A percentile compares a stretch with the other conserved stretches of the same genome.
These are phyloP conservation scores for Calephelis virginiensis DNA, from an alignment of 1,140 invertebrate genomes.

Conservation along the genomic window DNA sequence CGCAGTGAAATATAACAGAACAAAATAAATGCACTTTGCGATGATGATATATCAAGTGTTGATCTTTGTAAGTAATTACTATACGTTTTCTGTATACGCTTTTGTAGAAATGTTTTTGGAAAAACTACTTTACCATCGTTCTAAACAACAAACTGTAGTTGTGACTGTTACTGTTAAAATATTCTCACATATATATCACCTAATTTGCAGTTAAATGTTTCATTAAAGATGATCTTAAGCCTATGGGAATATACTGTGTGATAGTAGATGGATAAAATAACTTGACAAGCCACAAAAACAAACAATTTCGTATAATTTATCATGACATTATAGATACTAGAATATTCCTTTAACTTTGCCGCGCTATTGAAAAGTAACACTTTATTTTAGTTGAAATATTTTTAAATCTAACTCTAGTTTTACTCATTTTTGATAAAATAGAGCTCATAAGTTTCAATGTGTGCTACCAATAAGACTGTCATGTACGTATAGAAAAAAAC, in stretches of 20 bases:
- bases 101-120: not conserved
- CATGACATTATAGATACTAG: not conserved
- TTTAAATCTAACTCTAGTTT: too few species aligned
- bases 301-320: constrained; percentile 11
- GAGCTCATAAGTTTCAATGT: too few species aligned
- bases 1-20: constrained; percentile 57
- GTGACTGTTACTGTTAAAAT: constrained; percentile 22
- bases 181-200: constrained; percentile 69
- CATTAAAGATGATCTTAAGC: constrained; percentile 47
- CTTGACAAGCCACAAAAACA: not conserved
- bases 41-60: constrained; percentile 12
- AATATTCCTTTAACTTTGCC: not conserved
- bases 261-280: constrained; percentile 36
- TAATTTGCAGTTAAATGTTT: constrained; percentile 69
- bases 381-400: too few species aligned
- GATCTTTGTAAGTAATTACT: constrained; percentile 11
- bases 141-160: constrained; percentile 8
- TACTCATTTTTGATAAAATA: too few species aligned
- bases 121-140: not conserved
- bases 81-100: not conserved
- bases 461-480: too few species aligned
- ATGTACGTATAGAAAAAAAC: too few species aligned
- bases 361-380: not conserved
- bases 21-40: constrained; percentile 33
- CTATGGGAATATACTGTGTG: constrained; percentile 53